Evolutionary conservation across 2,888 invertebrate genomes (phyloP).

Genomic region (Adelphocoris suturalis): DNA sequence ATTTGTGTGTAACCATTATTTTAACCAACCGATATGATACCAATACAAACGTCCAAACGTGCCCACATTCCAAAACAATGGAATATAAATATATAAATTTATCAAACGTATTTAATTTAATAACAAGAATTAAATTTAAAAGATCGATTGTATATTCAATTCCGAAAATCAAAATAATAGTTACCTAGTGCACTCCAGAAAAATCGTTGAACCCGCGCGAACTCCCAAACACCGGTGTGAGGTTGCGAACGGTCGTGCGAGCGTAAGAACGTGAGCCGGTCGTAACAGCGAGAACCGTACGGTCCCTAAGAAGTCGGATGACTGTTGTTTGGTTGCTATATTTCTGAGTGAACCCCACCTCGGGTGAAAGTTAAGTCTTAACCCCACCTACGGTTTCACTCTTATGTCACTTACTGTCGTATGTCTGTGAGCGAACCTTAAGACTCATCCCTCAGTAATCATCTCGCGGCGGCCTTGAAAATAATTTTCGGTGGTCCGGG

Average conservation of each 20-base stretch:
- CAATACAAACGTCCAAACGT: too few species aligned
- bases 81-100: too few species aligned
- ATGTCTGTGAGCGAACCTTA: background rate
- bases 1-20: too few species aligned
- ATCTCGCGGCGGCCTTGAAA: background rate
- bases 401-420: conserved; percentile 37
- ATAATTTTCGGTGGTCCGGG: conserved; percentile 1
- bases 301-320: conserved; percentile 9
- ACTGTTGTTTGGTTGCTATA: conserved; percentile 52
- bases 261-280: background rate
- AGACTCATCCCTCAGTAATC: conserved; percentile 34
- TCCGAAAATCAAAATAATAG: background rate
- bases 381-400: conserved; percentile 51
- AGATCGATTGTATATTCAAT: too few species aligned
- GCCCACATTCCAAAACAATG: too few species aligned
- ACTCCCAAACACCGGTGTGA: background rate
- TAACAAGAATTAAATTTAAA: too few species aligned
- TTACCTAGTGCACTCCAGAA: conserved; percentile 1
- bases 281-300: conserved; percentile 19
- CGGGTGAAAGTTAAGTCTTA: conserved; percentile 56
- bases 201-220: background rate
- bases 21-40: too few species aligned
- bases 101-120: too few species aligned
- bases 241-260: background rate
- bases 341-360: conserved; percentile 59